Evolutionary conservation across 2,113 vertebrate genomes (phyloP).

Genomic region (Terrapene triunguis): DNA sequence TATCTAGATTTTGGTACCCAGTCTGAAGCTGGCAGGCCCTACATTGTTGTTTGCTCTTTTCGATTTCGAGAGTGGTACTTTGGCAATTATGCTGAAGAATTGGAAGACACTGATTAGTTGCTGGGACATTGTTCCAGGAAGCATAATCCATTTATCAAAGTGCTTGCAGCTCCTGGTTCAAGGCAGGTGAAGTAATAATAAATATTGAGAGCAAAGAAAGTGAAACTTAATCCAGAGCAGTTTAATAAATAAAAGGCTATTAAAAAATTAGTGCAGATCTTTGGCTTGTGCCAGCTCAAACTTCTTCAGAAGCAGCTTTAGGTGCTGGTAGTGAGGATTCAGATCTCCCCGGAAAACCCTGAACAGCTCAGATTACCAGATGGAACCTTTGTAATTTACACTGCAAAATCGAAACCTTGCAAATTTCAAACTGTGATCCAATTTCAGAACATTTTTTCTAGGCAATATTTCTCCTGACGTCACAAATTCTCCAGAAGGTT

Average conservation of each 20-base stretch:
- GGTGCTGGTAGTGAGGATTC: background rate
- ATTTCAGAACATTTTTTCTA: rapidly evolving
- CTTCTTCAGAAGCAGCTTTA: background rate
- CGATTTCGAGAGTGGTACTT: constrained; percentile 16
- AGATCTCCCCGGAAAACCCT: background rate
- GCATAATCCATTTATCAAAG: constrained; percentile 56
- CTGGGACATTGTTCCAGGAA: constrained; percentile 18
- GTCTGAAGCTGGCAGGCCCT: rapidly evolving
- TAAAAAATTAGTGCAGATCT: background rate
- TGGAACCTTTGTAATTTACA: background rate
- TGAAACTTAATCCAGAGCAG: constrained; percentile 8
- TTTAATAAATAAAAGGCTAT: constrained; percentile 62
- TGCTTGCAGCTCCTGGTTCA: constrained; percentile 31
- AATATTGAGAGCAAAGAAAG: background rate
- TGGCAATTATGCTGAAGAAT: background rate
- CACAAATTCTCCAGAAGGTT: background rate
- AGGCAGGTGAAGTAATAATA: constrained; percentile 29
- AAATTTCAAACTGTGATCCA: background rate
- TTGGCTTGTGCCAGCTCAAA: background rate
- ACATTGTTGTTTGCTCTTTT: background rate
- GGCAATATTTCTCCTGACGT: rapidly evolving
- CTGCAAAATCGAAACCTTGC: background rate
- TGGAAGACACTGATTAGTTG: background rate
- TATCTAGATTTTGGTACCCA: background rate
- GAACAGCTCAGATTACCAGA: background rate